Percentiles rank a stretch among this genome's conserved stretches.
Conservation (phyloP, 2,797 vertebrate species). For the Pteronotus mesoamericanus region DNA sequence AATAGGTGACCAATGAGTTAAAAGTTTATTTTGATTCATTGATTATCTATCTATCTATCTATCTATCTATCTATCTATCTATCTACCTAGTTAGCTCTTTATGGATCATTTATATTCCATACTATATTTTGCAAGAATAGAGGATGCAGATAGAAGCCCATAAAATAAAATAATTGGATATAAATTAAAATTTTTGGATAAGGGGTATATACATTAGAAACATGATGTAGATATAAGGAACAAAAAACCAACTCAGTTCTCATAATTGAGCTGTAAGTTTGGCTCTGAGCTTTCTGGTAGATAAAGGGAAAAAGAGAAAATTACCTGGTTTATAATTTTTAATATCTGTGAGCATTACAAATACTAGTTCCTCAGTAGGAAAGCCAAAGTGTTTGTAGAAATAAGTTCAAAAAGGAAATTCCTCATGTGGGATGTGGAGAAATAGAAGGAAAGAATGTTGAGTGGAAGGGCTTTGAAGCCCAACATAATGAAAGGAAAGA, state of each 20-base stretch:
- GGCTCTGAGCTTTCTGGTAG: neutral
- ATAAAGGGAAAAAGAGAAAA: conserved; percentile 1
- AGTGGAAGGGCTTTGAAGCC: neutral
- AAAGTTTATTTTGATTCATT: neutral
- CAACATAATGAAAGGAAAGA: neutral
- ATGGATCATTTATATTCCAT: neutral
- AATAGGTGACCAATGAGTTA: neutral
- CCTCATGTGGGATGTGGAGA: neutral
- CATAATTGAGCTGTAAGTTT: neutral
- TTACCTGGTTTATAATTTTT: neutral
- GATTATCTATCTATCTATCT: neutral
- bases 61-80: neutral
- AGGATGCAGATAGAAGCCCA: neutral
- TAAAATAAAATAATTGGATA: neutral
- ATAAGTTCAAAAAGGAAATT: neutral
- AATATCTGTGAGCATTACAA: neutral
- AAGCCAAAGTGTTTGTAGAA: neutral
- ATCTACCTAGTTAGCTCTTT: neutral
- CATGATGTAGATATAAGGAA: neutral
- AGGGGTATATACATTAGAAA: neutral
- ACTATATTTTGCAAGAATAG: neutral
- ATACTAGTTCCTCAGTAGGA: neutral
- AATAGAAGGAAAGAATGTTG: neutral
- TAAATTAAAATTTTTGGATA: neutral
- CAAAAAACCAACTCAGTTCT: neutral